phyloP scores from a whole-genome alignment of 1,140 invertebrate genomes.

The Macrocentrus cingulum region DNA sequence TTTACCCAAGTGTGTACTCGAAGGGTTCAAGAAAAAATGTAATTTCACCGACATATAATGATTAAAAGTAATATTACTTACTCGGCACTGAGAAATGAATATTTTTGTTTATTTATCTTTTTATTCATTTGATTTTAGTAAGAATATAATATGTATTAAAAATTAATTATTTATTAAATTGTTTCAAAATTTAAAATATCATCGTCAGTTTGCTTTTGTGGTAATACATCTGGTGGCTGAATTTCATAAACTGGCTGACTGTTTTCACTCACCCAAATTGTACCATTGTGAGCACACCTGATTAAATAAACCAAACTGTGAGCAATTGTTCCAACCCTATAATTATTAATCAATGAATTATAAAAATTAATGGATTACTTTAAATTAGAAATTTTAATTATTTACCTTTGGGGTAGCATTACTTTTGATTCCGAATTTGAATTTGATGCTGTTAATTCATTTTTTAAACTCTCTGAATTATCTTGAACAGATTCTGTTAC shows the following conservation, averaged over 20 bases:
- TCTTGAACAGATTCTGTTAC: conserved; percentile 42
- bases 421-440: conserved; percentile 26
- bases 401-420: conserved; percentile 37
- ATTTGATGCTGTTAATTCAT: too few relatives aligned
- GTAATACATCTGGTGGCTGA: conserved; percentile 47
- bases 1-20: too few relatives aligned
- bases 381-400: too few relatives aligned
- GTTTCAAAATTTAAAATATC: conserved; percentile 2
- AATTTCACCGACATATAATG: too few relatives aligned
- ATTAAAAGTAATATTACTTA: too few relatives aligned
- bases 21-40: too few relatives aligned
- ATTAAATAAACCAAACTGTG: conserved; percentile 57
- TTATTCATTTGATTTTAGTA: too few relatives aligned
- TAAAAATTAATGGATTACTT: neutral
- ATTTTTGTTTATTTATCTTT: too few relatives aligned
- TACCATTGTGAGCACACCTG: conserved; percentile 57
- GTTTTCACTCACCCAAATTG: conserved; percentile 59
- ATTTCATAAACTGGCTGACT: conserved; percentile 60
- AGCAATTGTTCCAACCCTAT: conserved; percentile 54
- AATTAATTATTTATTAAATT: neutral
- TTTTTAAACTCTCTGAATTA: conserved; percentile 20
- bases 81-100: too few relatives aligned
- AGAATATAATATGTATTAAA: too few relatives aligned
- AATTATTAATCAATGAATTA: neutral
- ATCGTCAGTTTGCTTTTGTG: conserved; percentile 31